These are phyloP conservation scores for Calameuta pallipes DNA, from an alignment of 2,888 invertebrate genomes.

Conservation along the genomic window DNA sequence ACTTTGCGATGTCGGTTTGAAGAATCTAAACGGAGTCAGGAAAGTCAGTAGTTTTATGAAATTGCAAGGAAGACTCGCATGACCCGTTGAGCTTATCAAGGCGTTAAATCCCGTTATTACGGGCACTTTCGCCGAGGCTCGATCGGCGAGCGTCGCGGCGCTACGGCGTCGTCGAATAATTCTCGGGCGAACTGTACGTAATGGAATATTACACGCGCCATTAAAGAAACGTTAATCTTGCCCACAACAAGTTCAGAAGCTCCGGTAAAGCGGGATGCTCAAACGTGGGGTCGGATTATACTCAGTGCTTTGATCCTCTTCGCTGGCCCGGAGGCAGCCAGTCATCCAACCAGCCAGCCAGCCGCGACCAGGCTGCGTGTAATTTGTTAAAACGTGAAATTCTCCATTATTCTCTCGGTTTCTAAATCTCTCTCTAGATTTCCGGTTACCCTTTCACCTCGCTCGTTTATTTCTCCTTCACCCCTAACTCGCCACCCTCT, in stretches of 20 bases:
- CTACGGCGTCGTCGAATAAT: conserved; percentile 38
- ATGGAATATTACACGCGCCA: conserved; percentile 65
- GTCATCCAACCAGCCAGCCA: conserved; percentile 20
- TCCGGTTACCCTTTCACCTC: conserved; percentile 7
- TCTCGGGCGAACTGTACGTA: conserved; percentile 47
- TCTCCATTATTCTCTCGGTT: conserved; percentile 35
- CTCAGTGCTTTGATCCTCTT: conserved; percentile 58
- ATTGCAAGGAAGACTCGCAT: no score
- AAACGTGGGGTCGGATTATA: conserved; percentile 56
- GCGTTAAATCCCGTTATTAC: no score
- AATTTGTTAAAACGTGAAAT: conserved; percentile 61
- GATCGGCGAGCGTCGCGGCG: not conserved
- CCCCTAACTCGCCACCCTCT: not conserved
- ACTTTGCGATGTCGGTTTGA: no score
- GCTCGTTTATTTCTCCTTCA: not conserved
- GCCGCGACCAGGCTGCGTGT: conserved; percentile 38
- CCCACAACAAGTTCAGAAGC: conserved; percentile 62
- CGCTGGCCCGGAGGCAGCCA: conserved; percentile 36
- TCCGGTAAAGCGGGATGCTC: conserved; percentile 35
- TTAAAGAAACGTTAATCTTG: conserved; percentile 65
- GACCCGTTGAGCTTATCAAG: no score
- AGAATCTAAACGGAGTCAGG: no score
- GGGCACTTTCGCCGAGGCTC: no score
- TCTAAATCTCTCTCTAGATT: conserved; percentile 22
- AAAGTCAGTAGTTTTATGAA: no score